A percentile compares a stretch with the other conserved stretches of the same genome.
Conservation (phyloP, 2,113 vertebrate species). For the Pan troglodytes region NHGRI_mPanTro3-v2.1_pri NC_072398.2:159128501-159129000, state of each 20-base stretch:
- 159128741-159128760: not conserved
- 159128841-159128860: not conserved
- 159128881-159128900: not conserved
- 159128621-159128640: not conserved
- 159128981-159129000: not conserved
- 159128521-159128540: no score
- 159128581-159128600: not conserved
- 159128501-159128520: no score
- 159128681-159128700: not conserved
- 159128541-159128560: no score
- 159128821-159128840: not conserved
- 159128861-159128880: not conserved
- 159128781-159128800: not conserved
- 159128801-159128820: not conserved
- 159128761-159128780: not conserved
- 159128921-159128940: not conserved
- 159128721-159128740: not conserved
- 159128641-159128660: not conserved
- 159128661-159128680: not conserved
- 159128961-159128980: not conserved
- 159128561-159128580: not conserved
- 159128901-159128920: not conserved
- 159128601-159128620: not conserved
- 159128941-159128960: not conserved
- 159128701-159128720: not conserved